A percentile compares a stretch with the other conserved stretches of the same genome.
Evolutionary conservation across 2,888 invertebrate genomes (phyloP).

Genomic region (Cryptocephalus moraei): DNA sequence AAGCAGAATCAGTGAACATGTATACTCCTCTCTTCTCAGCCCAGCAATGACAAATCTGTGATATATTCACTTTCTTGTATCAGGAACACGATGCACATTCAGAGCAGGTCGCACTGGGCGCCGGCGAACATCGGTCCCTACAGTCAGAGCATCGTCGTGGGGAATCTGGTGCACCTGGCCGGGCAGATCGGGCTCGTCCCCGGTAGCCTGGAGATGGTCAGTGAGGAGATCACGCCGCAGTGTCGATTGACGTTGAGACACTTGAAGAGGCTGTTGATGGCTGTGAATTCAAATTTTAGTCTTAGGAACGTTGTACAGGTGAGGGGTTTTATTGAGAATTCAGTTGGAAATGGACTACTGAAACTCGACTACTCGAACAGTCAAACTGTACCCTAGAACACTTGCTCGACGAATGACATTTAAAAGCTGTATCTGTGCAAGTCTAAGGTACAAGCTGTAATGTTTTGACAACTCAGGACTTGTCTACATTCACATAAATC

Average conservation of each 20-base stretch:
- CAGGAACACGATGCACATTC: constrained; percentile 83
- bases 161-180: constrained; percentile 46
- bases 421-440: too few species aligned
- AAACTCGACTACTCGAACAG: too few species aligned
- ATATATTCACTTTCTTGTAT: neutral
- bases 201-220: constrained; percentile 62
- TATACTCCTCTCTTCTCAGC: too few species aligned
- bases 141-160: constrained; percentile 80
- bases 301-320: constrained; percentile 73
- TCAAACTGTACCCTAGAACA: too few species aligned
- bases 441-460: too few species aligned
- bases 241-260: constrained; percentile 77
- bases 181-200: constrained; percentile 89
- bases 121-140: constrained; percentile 96
- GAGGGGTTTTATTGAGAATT: neutral
- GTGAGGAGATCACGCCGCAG: constrained; percentile 71
- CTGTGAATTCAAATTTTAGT: constrained; percentile 66
- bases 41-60: too few species aligned
- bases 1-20: too few species aligned
- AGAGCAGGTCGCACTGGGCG: constrained; percentile 96
- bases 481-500: too few species aligned
- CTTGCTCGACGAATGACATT: too few species aligned
- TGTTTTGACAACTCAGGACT: too few species aligned
- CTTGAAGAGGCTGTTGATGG: constrained; percentile 70
- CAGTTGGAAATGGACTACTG: too few species aligned